Percentiles rank a stretch among this genome's conserved stretches.
Conservation (phyloP, 1,140 invertebrate species). For the Brachionus koreanus region DNA sequence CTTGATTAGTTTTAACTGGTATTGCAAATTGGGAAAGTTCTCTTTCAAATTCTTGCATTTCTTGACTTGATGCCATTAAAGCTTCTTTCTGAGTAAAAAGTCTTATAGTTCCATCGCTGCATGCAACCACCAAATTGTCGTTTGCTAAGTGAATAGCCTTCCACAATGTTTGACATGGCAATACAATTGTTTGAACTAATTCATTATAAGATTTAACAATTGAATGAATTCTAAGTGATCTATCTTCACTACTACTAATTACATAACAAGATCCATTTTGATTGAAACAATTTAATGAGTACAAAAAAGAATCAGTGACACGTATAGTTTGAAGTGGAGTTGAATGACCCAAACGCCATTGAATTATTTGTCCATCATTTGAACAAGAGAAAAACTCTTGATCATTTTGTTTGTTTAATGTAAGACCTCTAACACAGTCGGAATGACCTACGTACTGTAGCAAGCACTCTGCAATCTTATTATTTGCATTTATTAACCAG, state of each 20-base stretch:
- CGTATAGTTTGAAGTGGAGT: slow-evolving; percentile 67
- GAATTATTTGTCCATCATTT: slow-evolving; percentile 75
- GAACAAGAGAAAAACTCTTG: slow-evolving; percentile 77
- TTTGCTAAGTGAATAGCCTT: slow-evolving; percentile 73
- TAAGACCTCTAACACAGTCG: slow-evolving; percentile 78
- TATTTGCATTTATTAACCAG: slow-evolving; percentile 63
- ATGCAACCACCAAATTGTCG: slow-evolving; percentile 82
- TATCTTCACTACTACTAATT: slow-evolving; percentile 78
- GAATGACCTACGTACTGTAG: slow-evolving; percentile 67
- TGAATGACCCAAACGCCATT: slow-evolving; percentile 74
- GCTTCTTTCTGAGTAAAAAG: slow-evolving; percentile 72
- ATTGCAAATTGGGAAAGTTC: slow-evolving; percentile 66
- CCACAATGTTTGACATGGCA: slow-evolving; percentile 86
- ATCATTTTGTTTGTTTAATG: slow-evolving; percentile 61
- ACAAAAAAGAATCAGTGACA: slow-evolving; percentile 49
- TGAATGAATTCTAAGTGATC: slow-evolving; percentile 77
- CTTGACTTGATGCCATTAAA: slow-evolving; percentile 65
- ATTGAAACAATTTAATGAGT: slow-evolving; percentile 59
- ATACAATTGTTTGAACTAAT: slow-evolving; percentile 66
- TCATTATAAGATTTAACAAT: slow-evolving; percentile 61
- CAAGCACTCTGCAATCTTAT: slow-evolving; percentile 47
- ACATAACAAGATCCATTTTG: slow-evolving; percentile 60
- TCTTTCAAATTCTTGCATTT: slow-evolving; percentile 69
- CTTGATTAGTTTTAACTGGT: slow-evolving; percentile 62
- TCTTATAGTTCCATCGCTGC: slow-evolving; percentile 76